Evolutionary conservation across 2,113 vertebrate genomes (phyloP).

Genomic region (Xiphias gladius): DNA sequence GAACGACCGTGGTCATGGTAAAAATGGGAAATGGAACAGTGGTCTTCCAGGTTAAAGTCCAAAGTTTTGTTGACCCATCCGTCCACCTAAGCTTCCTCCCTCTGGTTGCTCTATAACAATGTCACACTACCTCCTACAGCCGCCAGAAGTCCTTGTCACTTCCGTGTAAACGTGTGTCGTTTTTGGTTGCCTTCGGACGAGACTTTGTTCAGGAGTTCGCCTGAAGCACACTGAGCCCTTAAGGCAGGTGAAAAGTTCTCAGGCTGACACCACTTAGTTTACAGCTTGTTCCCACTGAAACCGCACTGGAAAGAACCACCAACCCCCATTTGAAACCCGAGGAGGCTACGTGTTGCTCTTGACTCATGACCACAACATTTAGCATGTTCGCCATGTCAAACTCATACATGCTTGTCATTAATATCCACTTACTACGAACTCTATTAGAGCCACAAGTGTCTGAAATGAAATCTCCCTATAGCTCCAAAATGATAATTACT

Average conservation of each 20-base stretch:
- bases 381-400: conserved; percentile 36
- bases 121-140: background rate
- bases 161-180: background rate
- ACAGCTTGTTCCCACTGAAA: conserved; percentile 60
- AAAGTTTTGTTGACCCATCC: background rate
- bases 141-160: background rate
- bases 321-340: conserved; percentile 70
- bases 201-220: background rate
- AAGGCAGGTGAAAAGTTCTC: conserved; percentile 33
- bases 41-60: no score
- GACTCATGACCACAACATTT: conserved; percentile 64
- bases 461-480: background rate
- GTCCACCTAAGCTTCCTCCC: background rate
- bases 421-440: conserved; percentile 23
- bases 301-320: conserved; percentile 47
- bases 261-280: conserved; percentile 53
- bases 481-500: background rate
- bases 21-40: no score
- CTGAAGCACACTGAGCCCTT: background rate
- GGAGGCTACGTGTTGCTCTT: conserved; percentile 59
- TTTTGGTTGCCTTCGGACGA: background rate
- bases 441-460: conserved; percentile 7
- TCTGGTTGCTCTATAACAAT: background rate
- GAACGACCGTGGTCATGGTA: no score
- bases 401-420: conserved; percentile 41